phyloP scores from a whole-genome alignment of 2,113 vertebrate genomes.

The Atlantisia rogersi region DNA sequence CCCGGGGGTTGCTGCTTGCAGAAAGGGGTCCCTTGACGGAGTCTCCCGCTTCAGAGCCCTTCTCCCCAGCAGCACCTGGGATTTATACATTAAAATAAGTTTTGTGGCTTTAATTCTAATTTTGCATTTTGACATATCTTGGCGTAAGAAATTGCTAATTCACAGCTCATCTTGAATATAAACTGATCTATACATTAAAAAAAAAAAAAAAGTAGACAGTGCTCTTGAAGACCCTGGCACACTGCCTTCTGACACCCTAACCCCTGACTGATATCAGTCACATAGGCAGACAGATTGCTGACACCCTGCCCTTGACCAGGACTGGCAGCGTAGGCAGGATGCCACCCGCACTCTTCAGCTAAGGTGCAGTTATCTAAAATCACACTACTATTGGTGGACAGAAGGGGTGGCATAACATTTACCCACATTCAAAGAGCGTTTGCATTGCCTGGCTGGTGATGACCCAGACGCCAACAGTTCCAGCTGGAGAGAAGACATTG shows the following conservation, averaged over 20 bases:
- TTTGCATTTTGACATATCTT: background rate
- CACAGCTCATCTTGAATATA: background rate
- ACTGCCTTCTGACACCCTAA: background rate
- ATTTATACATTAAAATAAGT: background rate
- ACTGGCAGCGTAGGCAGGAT: rapidly evolving
- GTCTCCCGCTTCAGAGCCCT: too few species aligned
- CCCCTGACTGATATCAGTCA: background rate
- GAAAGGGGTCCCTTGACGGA: too few species aligned
- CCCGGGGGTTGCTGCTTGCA: too few species aligned
- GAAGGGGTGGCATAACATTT: background rate
- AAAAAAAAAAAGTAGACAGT: background rate
- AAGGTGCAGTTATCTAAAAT: background rate
- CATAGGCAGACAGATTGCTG: background rate
- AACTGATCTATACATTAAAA: background rate
- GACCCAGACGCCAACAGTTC: background rate
- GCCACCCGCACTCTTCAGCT: rapidly evolving
- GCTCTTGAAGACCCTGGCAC: background rate
- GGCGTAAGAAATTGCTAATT: background rate
- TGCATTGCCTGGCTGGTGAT: background rate
- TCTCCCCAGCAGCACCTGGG: background rate
- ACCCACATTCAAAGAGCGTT: background rate
- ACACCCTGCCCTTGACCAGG: background rate
- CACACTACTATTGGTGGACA: background rate
- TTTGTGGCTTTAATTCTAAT: background rate
- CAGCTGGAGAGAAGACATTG: rapidly evolving